These are phyloP conservation scores for Metopolophium dirhodum DNA, from an alignment of 1,140 invertebrate species.

Conservation along the genomic window DNA sequence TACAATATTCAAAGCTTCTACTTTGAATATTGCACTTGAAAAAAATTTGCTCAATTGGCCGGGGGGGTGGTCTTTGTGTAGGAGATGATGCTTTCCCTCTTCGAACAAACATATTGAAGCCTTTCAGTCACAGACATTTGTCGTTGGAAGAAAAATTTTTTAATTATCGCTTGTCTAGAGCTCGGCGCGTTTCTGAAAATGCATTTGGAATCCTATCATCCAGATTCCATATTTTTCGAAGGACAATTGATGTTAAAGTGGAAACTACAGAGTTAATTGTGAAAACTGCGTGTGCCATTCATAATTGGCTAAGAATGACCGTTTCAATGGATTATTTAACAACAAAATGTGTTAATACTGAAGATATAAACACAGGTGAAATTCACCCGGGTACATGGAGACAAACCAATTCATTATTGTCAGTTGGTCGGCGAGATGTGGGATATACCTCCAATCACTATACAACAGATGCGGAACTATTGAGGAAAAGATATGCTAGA, in stretches of 20 bases:
- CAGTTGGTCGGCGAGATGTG: background rate
- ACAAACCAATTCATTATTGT: background rate
- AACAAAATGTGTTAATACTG: background rate
- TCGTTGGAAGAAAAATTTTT: background rate
- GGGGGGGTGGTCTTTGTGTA: constrained; percentile 60
- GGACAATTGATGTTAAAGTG: constrained; percentile 58
- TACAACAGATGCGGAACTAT: background rate
- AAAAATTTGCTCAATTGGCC: constrained; percentile 13
- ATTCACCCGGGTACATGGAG: constrained; percentile 34
- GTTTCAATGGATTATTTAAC: constrained; percentile 21
- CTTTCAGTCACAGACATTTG: background rate
- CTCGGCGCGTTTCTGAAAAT: constrained; percentile 31
- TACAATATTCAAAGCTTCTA: constrained; percentile 62
- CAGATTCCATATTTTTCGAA: constrained; percentile 30
- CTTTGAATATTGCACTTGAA: constrained; percentile 55
- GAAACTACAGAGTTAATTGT: constrained; percentile 61
- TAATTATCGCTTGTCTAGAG: background rate
- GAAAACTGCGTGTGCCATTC: constrained; percentile 60
- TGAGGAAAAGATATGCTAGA: background rate
- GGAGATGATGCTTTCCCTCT: constrained; percentile 34
- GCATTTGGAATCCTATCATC: background rate
- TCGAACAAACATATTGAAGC: background rate
- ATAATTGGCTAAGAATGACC: constrained; percentile 60
- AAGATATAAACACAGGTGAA: constrained; percentile 54
- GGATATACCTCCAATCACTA: background rate